Conservation (phyloP, 2,797 vertebrate species). For the Lithobates sylvaticus region DNA sequence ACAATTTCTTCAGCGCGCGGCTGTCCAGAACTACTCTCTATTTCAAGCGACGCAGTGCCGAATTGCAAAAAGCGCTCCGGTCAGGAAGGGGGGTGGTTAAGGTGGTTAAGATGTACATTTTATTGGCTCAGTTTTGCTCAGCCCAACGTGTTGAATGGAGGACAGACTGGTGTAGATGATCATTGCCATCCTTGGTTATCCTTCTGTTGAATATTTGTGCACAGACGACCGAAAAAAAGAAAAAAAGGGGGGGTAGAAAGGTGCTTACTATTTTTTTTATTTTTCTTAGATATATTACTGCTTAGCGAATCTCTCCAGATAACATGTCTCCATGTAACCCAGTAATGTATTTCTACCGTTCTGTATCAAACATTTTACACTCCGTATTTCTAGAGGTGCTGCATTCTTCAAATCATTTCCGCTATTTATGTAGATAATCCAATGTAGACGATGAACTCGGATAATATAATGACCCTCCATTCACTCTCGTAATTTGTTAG, state of each 20-base stretch:
- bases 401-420: neutral
- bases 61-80: no score
- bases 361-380: constrained; percentile 13
- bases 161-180: neutral
- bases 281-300: neutral
- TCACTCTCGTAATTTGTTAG: neutral
- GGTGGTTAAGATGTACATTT: no score
- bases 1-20: no score
- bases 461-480: neutral
- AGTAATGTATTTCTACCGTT: neutral
- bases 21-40: no score
- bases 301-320: constrained; percentile 50
- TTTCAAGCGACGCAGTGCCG: no score
- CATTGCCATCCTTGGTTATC: neutral
- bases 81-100: no score
- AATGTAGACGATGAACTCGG: neutral
- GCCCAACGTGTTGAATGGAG: no score
- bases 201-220: neutral
- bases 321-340: neutral
- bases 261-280: neutral
- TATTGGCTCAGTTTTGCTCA: no score
- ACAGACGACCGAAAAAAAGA: neutral
- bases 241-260: neutral
- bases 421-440: neutral
- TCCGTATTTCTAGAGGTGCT: neutral